Percentiles rank a stretch among this genome's conserved stretches.
These are phyloP conservation scores for Pelodytes ibericus DNA, from an alignment of 2,797 vertebrate species.

Conservation along the genomic window DNA sequence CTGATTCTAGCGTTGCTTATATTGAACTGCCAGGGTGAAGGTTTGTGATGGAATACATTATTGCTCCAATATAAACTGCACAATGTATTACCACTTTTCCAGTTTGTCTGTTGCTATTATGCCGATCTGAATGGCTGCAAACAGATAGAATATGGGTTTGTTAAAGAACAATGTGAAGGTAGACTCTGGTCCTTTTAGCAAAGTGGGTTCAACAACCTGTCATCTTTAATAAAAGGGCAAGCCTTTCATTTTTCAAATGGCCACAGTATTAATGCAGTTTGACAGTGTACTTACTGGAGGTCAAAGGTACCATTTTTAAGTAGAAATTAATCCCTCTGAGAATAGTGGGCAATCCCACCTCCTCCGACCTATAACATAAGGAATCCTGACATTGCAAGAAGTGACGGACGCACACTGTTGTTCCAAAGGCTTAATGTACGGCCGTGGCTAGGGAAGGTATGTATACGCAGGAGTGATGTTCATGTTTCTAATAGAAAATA, in stretches of 20 bases:
- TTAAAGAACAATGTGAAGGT: neutral
- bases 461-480: too few species aligned
- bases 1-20: slow-evolving; percentile 49
- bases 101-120: slow-evolving; percentile 18
- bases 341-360: slow-evolving; percentile 33
- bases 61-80: neutral
- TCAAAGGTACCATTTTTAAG: slow-evolving; percentile 44
- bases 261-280: slow-evolving; percentile 43
- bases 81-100: slow-evolving; percentile 13
- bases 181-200: slow-evolving; percentile 3
- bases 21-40: slow-evolving; percentile 54
- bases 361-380: slow-evolving; percentile 33
- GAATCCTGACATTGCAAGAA: slow-evolving; percentile 36
- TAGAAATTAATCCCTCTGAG: slow-evolving; percentile 44
- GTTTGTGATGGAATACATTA: slow-evolving; percentile 51
- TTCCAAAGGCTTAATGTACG: neutral
- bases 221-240: slow-evolving; percentile 39
- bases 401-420: slow-evolving; percentile 3
- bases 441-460: neutral
- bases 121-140: slow-evolving; percentile 44
- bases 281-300: slow-evolving; percentile 43
- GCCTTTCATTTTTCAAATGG: slow-evolving; percentile 46
- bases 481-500: neutral
- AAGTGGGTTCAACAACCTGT: slow-evolving; percentile 41
- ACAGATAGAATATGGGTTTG: slow-evolving; percentile 20